These are phyloP conservation scores for Colletes latitarsis DNA, from an alignment of 1,140 invertebrate genomes.

Conservation along the genomic window DNA sequence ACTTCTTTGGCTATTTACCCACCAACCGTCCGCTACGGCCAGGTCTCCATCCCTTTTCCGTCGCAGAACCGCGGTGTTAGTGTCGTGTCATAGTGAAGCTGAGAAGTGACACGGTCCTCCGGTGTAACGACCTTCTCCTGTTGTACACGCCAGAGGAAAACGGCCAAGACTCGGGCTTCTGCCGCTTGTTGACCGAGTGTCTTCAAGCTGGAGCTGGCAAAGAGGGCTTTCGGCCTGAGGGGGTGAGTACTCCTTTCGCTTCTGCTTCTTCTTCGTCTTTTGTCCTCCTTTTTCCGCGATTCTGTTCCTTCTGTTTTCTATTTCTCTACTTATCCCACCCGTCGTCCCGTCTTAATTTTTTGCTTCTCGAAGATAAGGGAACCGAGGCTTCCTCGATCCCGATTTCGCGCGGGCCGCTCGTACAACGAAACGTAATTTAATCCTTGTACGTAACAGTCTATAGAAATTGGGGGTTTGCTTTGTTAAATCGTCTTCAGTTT, in stretches of 20 bases:
- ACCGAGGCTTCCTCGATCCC: background rate
- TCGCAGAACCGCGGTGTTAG: background rate
- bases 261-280: slow-evolving; percentile 5
- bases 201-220: slow-evolving; percentile 75
- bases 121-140: slow-evolving; percentile 42
- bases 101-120: slow-evolving; percentile 35
- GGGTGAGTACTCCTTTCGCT: slow-evolving; percentile 67
- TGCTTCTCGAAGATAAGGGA: background rate
- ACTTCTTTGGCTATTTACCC: background rate
- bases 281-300: slow-evolving; percentile 27
- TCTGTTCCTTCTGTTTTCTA: slow-evolving; percentile 22
- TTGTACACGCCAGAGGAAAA: slow-evolving; percentile 41
- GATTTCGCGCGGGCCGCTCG: too few species aligned
- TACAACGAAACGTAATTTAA: too few species aligned
- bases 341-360: slow-evolving; percentile 17
- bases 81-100: slow-evolving; percentile 40
- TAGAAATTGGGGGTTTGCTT: too few species aligned
- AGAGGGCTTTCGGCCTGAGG: slow-evolving; percentile 72
- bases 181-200: slow-evolving; percentile 72
- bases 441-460: too few species aligned
- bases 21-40: background rate
- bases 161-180: slow-evolving; percentile 47
- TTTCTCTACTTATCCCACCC: slow-evolving; percentile 11
- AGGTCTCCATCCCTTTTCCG: background rate
- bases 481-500: too few species aligned